Percentiles rank a stretch among this genome's conserved stretches.
Evolutionary conservation across 1,140 invertebrate genomes (phyloP).

Genomic region (Sminthurides bifidus): DNA sequence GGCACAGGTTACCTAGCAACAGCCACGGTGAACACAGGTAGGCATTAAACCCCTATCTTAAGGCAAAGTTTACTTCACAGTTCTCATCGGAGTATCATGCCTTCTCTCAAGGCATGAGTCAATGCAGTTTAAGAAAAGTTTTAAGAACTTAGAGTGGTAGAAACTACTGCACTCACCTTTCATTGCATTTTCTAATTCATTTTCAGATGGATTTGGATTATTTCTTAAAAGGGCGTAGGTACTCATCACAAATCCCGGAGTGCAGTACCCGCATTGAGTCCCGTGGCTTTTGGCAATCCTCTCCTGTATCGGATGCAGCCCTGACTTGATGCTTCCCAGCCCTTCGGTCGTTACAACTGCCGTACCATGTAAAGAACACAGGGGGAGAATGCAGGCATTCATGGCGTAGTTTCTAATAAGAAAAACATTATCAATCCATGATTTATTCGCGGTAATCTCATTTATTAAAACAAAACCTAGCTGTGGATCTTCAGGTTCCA

Average conservation of each 20-base stretch:
- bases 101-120: too few relatives aligned
- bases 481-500: not conserved
- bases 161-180: too few relatives aligned
- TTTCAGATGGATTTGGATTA: not conserved
- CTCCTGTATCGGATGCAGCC: constrained; percentile 36
- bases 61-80: too few relatives aligned
- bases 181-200: not conserved
- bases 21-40: too few relatives aligned
- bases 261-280: constrained; percentile 41
- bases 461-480: too few relatives aligned
- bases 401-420: not conserved
- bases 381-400: constrained; percentile 39
- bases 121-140: too few relatives aligned
- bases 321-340: constrained; percentile 36
- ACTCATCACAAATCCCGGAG: constrained; percentile 41
- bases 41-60: too few relatives aligned
- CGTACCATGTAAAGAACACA: constrained; percentile 40
- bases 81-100: too few relatives aligned
- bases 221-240: constrained; percentile 42
- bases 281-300: constrained; percentile 36
- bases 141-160: too few relatives aligned
- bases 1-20: constrained; percentile 45
- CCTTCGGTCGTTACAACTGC: constrained; percentile 43
- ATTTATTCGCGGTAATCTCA: too few relatives aligned
- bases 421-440: not conserved